Percentiles rank a stretch among this genome's conserved stretches.
phyloP scores from a whole-genome alignment of 2,888 invertebrate genomes.

The Cephus sareptanus region DNA sequence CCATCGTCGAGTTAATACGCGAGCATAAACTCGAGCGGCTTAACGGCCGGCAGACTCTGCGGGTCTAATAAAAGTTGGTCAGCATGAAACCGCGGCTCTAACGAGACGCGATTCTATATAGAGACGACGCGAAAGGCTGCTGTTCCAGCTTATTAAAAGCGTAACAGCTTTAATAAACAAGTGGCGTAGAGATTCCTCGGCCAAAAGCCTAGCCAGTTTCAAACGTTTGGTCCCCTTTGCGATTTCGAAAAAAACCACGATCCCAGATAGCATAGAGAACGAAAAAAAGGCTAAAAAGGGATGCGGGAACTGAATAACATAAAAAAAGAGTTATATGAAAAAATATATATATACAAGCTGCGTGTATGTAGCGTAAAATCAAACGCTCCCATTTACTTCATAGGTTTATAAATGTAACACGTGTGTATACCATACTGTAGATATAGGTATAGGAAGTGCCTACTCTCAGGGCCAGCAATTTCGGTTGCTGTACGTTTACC shows the following conservation, averaged over 20 bases:
- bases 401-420: not conserved
- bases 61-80: slow-evolving; percentile 60
- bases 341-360: not conserved
- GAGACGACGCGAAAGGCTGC: slow-evolving; percentile 22
- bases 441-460: not conserved
- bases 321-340: not conserved
- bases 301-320: not conserved
- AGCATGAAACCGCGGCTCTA: slow-evolving; percentile 38
- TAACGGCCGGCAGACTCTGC: slow-evolving; percentile 15
- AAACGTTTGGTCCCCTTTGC: not conserved
- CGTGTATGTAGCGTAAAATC: not conserved
- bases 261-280: not conserved
- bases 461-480: not conserved
- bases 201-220: not conserved
- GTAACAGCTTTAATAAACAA: slow-evolving; percentile 57
- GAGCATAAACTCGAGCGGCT: slow-evolving; percentile 7
- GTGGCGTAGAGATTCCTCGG: not conserved
- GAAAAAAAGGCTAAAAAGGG: not conserved
- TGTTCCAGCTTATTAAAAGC: slow-evolving; percentile 58
- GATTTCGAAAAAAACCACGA: not conserved
- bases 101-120: slow-evolving; percentile 22
- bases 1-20: slow-evolving; percentile 13
- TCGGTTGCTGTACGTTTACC: not conserved
- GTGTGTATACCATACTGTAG: not conserved
- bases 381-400: not conserved